phyloP scores from a whole-genome alignment of 2,797 vertebrate genomes.

The Staurois parvus region DNA sequence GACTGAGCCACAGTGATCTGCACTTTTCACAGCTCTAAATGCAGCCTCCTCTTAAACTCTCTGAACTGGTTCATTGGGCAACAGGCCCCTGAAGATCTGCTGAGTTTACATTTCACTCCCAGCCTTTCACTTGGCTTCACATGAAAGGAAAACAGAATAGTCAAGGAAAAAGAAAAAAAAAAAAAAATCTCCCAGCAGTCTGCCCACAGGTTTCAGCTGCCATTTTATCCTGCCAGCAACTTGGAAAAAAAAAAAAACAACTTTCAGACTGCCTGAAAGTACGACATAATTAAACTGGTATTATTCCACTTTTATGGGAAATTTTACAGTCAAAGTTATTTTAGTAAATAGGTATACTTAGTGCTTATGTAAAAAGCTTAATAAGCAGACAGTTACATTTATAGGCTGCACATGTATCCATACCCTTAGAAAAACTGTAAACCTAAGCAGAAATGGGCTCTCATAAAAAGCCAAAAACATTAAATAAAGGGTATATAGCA shows the following conservation, averaged over 20 bases:
- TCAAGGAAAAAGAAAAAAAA: conserved; percentile 41
- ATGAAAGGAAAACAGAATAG: conserved; percentile 74
- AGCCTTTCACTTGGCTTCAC: conserved; percentile 77
- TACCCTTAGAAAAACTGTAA: not conserved
- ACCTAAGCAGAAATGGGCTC: not conserved
- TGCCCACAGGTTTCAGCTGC: conserved; percentile 74
- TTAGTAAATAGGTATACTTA: conserved; percentile 1
- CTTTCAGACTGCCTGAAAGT: conserved; percentile 49
- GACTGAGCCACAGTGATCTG: not conserved
- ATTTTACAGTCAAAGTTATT: not conserved
- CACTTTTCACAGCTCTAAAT: conserved; percentile 9
- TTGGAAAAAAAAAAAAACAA: conserved; percentile 42
- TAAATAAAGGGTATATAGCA: not conserved
- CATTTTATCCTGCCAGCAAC: conserved; percentile 71
- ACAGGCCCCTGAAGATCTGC: conserved; percentile 51
- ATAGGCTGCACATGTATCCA: not conserved
- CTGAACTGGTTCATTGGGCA: conserved; percentile 55
- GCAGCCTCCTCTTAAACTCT: conserved; percentile 57
- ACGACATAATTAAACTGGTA: conserved; percentile 31
- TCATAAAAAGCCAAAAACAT: not conserved
- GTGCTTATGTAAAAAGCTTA: not conserved
- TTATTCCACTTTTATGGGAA: not conserved
- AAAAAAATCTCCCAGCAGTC: conserved; percentile 59
- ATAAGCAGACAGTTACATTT: not conserved
- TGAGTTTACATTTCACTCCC: conserved; percentile 71